Evolutionary conservation across 2,797 vertebrate genomes (phyloP), one percentile per base, ranked within the genome.

Genomic region (Peromyscus eremicus): DNA sequence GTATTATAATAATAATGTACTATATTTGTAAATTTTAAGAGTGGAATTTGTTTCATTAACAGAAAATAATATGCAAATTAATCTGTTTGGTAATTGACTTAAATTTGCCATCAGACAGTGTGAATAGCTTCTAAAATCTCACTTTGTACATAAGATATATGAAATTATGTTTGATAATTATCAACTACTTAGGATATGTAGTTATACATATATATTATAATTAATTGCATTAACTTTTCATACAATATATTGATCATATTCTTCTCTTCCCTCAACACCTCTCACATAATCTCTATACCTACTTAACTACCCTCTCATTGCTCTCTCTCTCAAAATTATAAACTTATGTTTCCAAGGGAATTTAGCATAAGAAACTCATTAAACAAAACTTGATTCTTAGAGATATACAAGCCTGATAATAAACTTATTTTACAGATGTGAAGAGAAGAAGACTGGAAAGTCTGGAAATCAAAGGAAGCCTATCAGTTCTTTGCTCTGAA

Each of bases 301-400:
- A 37, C 9, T 27, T 60, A 9, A 60, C 21, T 60, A n/a, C n/a
- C 6, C 37, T 60, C 34, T 81, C n/a, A 37, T n/a, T n/a, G 10
- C 1, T 57, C 11, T 81, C 32, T 80, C 55, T 83, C 37, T 83
- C 14, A 62, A 43, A 73, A 83, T 40, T 43, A 43, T 32, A 90
- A 68, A 88, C 92, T 62, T 1, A 71, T 66, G 2, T 93, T 76
- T 89, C 64, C 68, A 77, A 34, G 49, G 21, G 81, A 79, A 89
- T 66, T 93, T 96, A 91, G 32, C 43, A 52, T 81, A 77, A 46
- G 23, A 91, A 89, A 84, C 73, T 12, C 27, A 55, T 70, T 43
- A 43, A 55, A 89, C 10, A 70, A 71, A 83, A 70, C 86, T 92
- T 64, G 16, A 94, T 57, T 88, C 5, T 29, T 90, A 90, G 57